Conservation (phyloP, 2,113 vertebrate genomes). For the Psammodynastes pulverulentus region DNA sequence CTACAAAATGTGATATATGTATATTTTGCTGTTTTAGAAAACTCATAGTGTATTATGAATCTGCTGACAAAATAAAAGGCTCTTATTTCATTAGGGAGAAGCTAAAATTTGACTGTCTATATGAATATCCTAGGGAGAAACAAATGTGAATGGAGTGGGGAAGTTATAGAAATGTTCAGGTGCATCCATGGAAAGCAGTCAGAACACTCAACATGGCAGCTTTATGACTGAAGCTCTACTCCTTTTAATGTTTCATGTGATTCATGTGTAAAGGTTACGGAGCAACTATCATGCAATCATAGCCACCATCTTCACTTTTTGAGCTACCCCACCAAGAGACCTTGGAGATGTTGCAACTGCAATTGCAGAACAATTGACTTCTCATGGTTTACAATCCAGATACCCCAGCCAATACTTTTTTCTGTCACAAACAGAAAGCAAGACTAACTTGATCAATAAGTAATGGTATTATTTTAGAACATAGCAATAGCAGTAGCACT, state of each 20-base stretch:
- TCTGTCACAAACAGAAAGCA: neutral
- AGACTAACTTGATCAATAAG: neutral
- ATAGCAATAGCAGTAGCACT: too few relatives aligned
- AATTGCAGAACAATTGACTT: neutral
- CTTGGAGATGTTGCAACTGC: neutral
- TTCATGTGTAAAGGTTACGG: neutral
- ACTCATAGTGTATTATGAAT: neutral
- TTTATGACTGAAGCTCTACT: neutral
- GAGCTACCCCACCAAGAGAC: neutral
- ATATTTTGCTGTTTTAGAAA: neutral
- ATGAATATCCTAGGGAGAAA: neutral
- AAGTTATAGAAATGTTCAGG: neutral
- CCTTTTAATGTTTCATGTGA: neutral
- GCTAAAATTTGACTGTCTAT: neutral
- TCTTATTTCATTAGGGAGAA: neutral
- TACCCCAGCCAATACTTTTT: neutral
- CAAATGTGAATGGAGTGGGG: too few relatives aligned
- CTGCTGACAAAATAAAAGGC: neutral
- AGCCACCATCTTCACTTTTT: neutral
- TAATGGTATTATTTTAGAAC: neutral
- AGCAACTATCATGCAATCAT: neutral
- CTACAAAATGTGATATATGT: neutral
- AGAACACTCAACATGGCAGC: neutral
- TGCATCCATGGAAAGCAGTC: neutral
- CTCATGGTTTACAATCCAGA: neutral